Conservation (phyloP, 2,797 vertebrate species). For the Thalassophryne amazonica region DNA sequence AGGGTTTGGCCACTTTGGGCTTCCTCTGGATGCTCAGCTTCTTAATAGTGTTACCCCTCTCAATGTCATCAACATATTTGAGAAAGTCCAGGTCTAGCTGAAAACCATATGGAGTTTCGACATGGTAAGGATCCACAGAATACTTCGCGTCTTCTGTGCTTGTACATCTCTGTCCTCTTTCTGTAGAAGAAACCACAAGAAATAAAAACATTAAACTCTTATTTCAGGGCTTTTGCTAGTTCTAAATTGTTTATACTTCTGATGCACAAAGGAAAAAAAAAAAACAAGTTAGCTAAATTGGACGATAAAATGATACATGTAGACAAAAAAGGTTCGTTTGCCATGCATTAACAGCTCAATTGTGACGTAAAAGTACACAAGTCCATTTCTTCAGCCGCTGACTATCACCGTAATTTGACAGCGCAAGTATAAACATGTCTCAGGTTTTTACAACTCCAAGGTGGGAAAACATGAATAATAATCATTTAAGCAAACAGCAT, state of each 20-base stretch:
- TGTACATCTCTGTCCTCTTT: slow-evolving; percentile 76
- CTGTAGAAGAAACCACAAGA: slow-evolving; percentile 61
- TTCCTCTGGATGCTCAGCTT: slow-evolving; percentile 91
- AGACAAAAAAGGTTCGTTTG: not conserved
- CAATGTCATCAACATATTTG: slow-evolving; percentile 98
- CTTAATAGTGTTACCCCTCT: slow-evolving; percentile 95
- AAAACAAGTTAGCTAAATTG: no score
- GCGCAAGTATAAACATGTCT: slow-evolving; percentile 46
- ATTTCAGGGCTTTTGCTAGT: not conserved
- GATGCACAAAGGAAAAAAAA: no score
- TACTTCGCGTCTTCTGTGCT: slow-evolving; percentile 83
- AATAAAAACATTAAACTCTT: not conserved
- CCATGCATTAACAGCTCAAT: not conserved
- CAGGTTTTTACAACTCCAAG: slow-evolving; percentile 20
- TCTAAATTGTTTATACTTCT: not conserved
- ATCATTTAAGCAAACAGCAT: slow-evolving; percentile 29
- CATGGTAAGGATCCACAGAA: slow-evolving; percentile 84
- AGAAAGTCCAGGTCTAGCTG: slow-evolving; percentile 97
- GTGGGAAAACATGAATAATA: slow-evolving; percentile 21
- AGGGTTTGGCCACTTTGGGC: slow-evolving; percentile 70
- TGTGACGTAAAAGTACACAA: slow-evolving; percentile 1
- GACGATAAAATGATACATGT: no score
- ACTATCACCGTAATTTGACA: slow-evolving; percentile 32
- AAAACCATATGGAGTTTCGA: slow-evolving; percentile 97
- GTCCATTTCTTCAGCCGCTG: slow-evolving; percentile 10